Percentiles rank a stretch among this genome's conserved stretches.
Conservation (phyloP, 1,140 invertebrate genomes). For the Aleiodes sp. region DNA sequence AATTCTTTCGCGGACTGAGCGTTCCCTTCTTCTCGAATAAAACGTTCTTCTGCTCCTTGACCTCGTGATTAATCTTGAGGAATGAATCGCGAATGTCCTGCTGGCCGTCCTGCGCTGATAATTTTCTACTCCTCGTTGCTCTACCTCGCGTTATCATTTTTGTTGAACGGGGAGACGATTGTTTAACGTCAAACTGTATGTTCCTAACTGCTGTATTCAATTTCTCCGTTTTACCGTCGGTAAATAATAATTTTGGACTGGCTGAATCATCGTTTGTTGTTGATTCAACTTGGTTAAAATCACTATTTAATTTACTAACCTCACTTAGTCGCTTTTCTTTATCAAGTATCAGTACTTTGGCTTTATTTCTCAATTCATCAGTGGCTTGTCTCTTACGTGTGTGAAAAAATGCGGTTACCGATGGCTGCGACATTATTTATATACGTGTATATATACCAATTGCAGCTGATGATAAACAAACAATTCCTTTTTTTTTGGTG, state of each 20-base stretch:
- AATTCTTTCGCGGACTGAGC: conserved; percentile 57
- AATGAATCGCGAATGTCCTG: conserved; percentile 59
- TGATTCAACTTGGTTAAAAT: conserved; percentile 21
- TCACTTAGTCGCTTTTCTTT: conserved; percentile 49
- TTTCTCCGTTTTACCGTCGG: conserved; percentile 30
- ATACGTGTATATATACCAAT: conserved; percentile 25
- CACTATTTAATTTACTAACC: conserved; percentile 6
- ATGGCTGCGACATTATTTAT: conserved; percentile 74
- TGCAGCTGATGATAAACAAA: background rate
- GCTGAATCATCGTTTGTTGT: background rate
- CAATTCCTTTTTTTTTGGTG: background rate
- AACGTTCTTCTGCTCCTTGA: conserved; percentile 44
- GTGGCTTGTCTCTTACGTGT: conserved; percentile 74
- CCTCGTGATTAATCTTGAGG: conserved; percentile 48
- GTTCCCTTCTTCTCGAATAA: conserved; percentile 58
- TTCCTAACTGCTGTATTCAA: conserved; percentile 48
- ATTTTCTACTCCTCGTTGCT: conserved; percentile 35
- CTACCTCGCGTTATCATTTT: conserved; percentile 34
- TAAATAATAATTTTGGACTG: conserved; percentile 34
- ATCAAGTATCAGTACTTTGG: conserved; percentile 71
- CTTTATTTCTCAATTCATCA: conserved; percentile 71
- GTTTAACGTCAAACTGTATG: conserved; percentile 54
- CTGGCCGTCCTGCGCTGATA: conserved; percentile 47
- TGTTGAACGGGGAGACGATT: conserved; percentile 33
- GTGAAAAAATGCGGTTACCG: conserved; percentile 75